These are phyloP conservation scores for Platyscapa corneri DNA, from an alignment of 1,140 invertebrate genomes.

Conservation along the genomic window DNA sequence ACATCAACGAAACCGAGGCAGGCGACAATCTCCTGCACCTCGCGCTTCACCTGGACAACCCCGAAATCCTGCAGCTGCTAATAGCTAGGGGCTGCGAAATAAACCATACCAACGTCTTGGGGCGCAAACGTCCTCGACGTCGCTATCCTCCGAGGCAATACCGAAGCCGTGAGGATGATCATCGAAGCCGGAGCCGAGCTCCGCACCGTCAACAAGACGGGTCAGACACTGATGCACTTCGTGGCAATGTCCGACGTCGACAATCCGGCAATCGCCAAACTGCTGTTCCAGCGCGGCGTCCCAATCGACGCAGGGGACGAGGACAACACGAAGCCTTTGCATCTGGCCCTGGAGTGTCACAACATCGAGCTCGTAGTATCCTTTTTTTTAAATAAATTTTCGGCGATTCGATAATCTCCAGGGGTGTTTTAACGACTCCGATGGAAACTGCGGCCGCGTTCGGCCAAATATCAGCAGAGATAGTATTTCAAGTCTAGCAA, in stretches of 20 bases:
- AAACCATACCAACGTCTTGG: not conserved
- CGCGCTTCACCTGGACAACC: not conserved
- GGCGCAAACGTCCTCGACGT: not conserved
- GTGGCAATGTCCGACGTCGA: not conserved
- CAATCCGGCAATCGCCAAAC: not conserved
- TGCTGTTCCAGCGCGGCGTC: not conserved
- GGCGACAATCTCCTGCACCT: not conserved
- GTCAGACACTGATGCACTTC: not conserved
- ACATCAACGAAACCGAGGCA: not conserved
- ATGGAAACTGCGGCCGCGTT: too few species aligned
- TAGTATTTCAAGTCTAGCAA: too few species aligned
- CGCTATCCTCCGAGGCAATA: not conserved
- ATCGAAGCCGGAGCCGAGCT: not conserved
- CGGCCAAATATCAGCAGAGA: too few species aligned
- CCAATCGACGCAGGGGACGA: not conserved
- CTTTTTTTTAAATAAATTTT: too few species aligned
- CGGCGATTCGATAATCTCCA: too few species aligned
- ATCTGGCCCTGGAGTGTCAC: not conserved
- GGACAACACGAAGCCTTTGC: not conserved
- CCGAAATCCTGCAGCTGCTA: not conserved
- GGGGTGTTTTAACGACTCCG: too few species aligned
- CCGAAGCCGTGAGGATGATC: not conserved
- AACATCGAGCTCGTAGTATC: not conserved
- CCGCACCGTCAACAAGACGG: not conserved
- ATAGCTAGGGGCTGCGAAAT: not conserved